These are phyloP conservation scores for Leptinotarsa defecta DNA, from an alignment of 1,140 invertebrate species.

Conservation along the genomic window DNA sequence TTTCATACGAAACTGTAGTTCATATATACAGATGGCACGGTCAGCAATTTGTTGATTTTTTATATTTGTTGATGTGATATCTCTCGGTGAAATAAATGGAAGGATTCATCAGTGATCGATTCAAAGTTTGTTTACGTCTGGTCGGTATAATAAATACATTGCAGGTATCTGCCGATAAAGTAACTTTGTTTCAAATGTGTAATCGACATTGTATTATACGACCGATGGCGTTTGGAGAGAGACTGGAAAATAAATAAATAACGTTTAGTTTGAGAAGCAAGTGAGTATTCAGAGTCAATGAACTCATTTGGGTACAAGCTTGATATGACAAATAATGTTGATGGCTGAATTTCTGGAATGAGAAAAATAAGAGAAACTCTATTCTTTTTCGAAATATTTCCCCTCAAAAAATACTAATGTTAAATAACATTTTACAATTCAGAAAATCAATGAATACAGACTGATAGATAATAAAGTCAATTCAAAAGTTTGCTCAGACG, in stretches of 20 bases:
- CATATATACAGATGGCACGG: background rate
- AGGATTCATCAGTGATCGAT: conserved; percentile 12
- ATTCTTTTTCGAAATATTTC: too few relatives aligned
- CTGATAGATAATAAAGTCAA: too few relatives aligned
- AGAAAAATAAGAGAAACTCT: too few relatives aligned
- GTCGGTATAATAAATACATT: conserved; percentile 20
- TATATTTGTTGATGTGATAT: conserved; percentile 11
- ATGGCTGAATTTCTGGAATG: too few relatives aligned
- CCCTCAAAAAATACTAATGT: too few relatives aligned
- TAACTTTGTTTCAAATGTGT: conserved; percentile 25
- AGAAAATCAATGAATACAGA: too few relatives aligned
- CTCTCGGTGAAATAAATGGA: background rate
- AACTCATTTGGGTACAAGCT: too few relatives aligned
- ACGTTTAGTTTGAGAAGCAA: background rate
- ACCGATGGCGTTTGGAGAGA: background rate
- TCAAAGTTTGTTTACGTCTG: conserved; percentile 20
- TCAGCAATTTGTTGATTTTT: background rate
- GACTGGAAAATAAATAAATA: background rate
- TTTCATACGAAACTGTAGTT: background rate
- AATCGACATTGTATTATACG: background rate
- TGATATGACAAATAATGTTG: too few relatives aligned
- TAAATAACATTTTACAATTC: too few relatives aligned
- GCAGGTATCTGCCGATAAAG: conserved; percentile 19
- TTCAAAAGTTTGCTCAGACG: too few relatives aligned
- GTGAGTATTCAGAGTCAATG: too few relatives aligned